Conservation (phyloP, 2,797 vertebrate species). For the Muscicapa striata region DNA sequence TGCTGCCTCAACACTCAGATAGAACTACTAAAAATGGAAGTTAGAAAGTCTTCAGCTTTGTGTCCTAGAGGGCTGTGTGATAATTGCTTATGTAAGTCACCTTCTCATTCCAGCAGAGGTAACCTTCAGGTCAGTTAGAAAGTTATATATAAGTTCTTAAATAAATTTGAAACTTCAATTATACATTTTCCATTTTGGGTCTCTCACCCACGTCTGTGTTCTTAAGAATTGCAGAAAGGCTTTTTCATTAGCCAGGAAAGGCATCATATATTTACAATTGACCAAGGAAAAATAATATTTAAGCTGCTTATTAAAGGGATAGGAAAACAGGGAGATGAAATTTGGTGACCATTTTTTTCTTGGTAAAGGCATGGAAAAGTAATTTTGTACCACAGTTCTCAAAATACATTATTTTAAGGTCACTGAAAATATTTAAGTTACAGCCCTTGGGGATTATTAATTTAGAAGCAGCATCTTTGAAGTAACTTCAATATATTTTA, state of each 20-base stretch:
- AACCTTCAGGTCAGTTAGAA: slow-evolving; percentile 29
- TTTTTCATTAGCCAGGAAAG: slow-evolving; percentile 10
- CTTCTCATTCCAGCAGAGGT: slow-evolving; percentile 47
- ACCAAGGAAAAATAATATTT: background rate
- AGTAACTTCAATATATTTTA: background rate
- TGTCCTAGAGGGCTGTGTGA: slow-evolving; percentile 56
- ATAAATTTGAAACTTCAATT: slow-evolving; percentile 1
- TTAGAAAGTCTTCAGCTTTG: slow-evolving; percentile 37
- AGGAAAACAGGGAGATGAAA: background rate
- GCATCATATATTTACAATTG: background rate
- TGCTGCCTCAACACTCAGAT: background rate
- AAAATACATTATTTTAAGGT: background rate
- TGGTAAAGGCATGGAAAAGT: background rate
- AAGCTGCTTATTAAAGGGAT: background rate
- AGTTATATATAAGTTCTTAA: slow-evolving; percentile 54
- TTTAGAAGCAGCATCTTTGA: background rate
- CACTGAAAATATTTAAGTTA: background rate
- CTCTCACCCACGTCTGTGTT: background rate
- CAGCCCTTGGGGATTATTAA: background rate
- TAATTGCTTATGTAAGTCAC: slow-evolving; percentile 63
- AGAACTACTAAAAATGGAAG: slow-evolving; percentile 59
- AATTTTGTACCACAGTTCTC: background rate
- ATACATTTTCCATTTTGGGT: slow-evolving; percentile 1
- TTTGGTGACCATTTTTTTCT: background rate
- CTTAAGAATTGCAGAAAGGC: background rate